Percentiles rank a stretch among this genome's conserved stretches.
These are phyloP conservation scores for Trissolcus japonicus DNA, from an alignment of 2,888 invertebrate genomes.

Conservation along the genomic window DNA sequence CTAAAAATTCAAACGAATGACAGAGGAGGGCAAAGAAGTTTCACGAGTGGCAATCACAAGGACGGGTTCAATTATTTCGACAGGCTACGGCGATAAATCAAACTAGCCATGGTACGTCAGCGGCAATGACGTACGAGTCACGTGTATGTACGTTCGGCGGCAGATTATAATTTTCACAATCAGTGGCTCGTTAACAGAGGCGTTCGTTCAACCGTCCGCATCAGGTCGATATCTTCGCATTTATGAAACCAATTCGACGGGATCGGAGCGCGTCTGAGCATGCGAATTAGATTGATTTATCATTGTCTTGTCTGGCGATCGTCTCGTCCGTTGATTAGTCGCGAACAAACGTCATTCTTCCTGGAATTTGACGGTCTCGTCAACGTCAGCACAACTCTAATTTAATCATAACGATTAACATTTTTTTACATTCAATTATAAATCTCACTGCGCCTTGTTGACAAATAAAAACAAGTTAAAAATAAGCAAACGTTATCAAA, in stretches of 20 bases:
- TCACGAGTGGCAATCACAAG: neutral
- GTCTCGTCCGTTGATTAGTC: conserved; percentile 73
- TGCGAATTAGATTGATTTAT: conserved; percentile 75
- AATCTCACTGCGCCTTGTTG: no score
- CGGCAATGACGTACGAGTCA: conserved; percentile 25
- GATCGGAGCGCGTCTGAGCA: conserved; percentile 61
- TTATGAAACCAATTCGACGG: conserved; percentile 45
- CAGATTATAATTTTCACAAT: conserved; percentile 35
- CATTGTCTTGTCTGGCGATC: conserved; percentile 74
- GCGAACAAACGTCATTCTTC: conserved; percentile 69
- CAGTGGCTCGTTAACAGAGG: conserved; percentile 38
- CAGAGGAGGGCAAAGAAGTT: neutral
- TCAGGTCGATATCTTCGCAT: conserved; percentile 55
- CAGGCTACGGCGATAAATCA: conserved; percentile 28
- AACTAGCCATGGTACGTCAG: conserved; percentile 17
- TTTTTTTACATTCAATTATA: no score
- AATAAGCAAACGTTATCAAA: no score
- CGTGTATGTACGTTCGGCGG: conserved; percentile 33
- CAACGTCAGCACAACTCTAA: conserved; percentile 35
- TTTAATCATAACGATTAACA: no score
- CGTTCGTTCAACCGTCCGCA: conserved; percentile 53
- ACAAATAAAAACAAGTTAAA: no score
- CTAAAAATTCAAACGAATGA: no score
- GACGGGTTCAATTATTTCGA: conserved; percentile 21
- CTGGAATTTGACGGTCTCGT: conserved; percentile 65